Evolutionary conservation across 2,888 invertebrate genomes (phyloP), one percentile per base, ranked within the genome.

Genomic region (Catocala sponsa): DNA sequence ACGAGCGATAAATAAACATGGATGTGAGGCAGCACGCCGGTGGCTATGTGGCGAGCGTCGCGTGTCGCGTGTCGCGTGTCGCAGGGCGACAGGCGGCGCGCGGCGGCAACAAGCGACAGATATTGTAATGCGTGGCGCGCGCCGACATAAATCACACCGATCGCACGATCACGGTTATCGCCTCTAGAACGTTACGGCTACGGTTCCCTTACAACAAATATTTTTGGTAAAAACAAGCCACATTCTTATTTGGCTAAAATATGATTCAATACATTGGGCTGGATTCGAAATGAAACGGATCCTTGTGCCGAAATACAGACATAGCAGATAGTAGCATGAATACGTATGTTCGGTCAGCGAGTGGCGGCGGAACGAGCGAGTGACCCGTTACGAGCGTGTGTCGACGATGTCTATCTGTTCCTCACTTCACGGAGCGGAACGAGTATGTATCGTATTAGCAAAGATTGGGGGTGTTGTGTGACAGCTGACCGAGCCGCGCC

Each of bases 1-100:
- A 54, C 63, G 55, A 59, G 52, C 52, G 61, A 67, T 74, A 65
- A 56, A 71, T 74, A 69, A 59, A 75, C 62, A 65, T 61, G 66
- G 59, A 32, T 12, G 4, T 38, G 50, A 48, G 12, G 25, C 15
- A 11, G 12, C 48, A 46, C 33, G 46, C 32, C 56, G 48, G 60
- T 57, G 60, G 41, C 46, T 65, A 43, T 47, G 44, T 10, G 44
- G 15, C 42, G 33, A 13, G 41, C 12, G 54, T 25, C 49, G 35
- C 13, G n/a, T 25, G 51, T 25, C 49, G 35, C 13, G n/a, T 25
- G 51, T 38, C 46, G 42, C 52, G 35, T 5, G 9, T 25, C 25
- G 42, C 35, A 15, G 46, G 44, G 44, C 55, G 35, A 32, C 43
- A 2, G 32, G 43, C 42, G 5, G 33, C 32, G 13, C 49, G 32